Conservation (phyloP, 2,888 invertebrate species). For the Drosophila flavopinicola region DNA sequence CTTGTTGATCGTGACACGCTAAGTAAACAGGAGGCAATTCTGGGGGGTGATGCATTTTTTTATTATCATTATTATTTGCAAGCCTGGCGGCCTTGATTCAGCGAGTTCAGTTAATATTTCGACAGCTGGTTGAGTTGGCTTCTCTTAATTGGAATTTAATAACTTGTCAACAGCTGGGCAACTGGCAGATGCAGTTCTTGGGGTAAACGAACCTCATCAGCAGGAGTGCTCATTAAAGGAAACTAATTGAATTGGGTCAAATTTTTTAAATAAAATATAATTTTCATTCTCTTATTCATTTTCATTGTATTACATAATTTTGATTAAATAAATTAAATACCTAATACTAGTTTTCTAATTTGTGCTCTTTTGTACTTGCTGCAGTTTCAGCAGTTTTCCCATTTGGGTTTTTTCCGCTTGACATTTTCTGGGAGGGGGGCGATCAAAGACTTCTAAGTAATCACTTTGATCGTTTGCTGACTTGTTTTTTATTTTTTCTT, state of each 20-base stretch:
- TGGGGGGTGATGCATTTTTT: slow-evolving; percentile 2
- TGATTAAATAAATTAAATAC: too few species aligned
- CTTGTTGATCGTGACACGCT: slow-evolving; percentile 49
- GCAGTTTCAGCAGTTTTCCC: slow-evolving; percentile 4
- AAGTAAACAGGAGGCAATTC: slow-evolving; percentile 26
- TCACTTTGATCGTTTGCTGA: slow-evolving; percentile 61
- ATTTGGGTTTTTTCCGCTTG: slow-evolving; percentile 1
- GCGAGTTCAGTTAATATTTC: slow-evolving; percentile 52
- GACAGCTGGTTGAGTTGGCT: slow-evolving; percentile 36
- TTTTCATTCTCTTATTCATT: too few species aligned
- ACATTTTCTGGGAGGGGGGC: slow-evolving; percentile 5
- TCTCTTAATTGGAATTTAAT: slow-evolving; percentile 53
- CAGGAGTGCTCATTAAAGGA: too few species aligned
- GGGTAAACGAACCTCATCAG: slow-evolving; percentile 45
- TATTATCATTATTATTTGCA: too few species aligned
- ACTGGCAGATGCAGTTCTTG: slow-evolving; percentile 25
- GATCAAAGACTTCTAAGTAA: slow-evolving; percentile 44
- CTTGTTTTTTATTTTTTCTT: slow-evolving; percentile 38
- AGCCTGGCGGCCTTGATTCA: slow-evolving; percentile 46
- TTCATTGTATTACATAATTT: too few species aligned
- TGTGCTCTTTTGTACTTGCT: not conserved
- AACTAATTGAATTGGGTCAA: too few species aligned
- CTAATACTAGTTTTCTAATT: not conserved
- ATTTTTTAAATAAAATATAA: too few species aligned
- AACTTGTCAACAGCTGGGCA: slow-evolving; percentile 34